These are phyloP conservation scores for Melinaea menophilus DNA, from an alignment of 2,888 invertebrate genomes.

Conservation along the genomic window DNA sequence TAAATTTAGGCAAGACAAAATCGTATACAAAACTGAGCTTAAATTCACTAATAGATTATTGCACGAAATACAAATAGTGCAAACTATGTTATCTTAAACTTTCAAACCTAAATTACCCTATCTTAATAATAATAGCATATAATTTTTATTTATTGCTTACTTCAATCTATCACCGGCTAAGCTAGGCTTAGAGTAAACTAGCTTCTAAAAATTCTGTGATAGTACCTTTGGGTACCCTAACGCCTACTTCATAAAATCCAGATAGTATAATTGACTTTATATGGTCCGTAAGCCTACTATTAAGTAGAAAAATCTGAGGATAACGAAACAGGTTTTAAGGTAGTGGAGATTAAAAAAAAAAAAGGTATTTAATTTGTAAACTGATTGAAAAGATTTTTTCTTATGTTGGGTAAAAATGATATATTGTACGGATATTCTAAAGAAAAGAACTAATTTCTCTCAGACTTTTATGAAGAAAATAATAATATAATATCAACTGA, in stretches of 20 bases:
- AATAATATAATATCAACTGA: too few species aligned
- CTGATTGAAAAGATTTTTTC: too few species aligned
- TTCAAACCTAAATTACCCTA: not conserved
- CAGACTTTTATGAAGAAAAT: too few species aligned
- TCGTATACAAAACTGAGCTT: constrained; percentile 1
- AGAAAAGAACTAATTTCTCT: too few species aligned
- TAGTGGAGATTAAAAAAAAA: too few species aligned
- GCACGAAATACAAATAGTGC: not conserved
- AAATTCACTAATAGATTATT: not conserved
- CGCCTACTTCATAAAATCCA: constrained; percentile 34
- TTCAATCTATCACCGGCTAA: not conserved
- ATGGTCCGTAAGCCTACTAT: constrained; percentile 46
- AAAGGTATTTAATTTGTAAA: too few species aligned
- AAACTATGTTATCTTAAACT: not conserved
- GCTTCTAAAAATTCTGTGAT: constrained; percentile 2
- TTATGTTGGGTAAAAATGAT: too few species aligned
- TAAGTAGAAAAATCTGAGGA: constrained; percentile 13
- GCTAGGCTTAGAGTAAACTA: not conserved
- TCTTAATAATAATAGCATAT: not conserved
- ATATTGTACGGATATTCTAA: too few species aligned
- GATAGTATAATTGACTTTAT: constrained; percentile 67
- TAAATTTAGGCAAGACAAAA: not conserved
- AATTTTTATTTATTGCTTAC: constrained; percentile 4
- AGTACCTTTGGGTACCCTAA: constrained; percentile 18
- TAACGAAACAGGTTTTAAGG: too few species aligned